Evolutionary conservation across 2,888 invertebrate genomes (phyloP), one percentile per base, ranked within the genome.

Genomic region (Limenitis camilla): DNA sequence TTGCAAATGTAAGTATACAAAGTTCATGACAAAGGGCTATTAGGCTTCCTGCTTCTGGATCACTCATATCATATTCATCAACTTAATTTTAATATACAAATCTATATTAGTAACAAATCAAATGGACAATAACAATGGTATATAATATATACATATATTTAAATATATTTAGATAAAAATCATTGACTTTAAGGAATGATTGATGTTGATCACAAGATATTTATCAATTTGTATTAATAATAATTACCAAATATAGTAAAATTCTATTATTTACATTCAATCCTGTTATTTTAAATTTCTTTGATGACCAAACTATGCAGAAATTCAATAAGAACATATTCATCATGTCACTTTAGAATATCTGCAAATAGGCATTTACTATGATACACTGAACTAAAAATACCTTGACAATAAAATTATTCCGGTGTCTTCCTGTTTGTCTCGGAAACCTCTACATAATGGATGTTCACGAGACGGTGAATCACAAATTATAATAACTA

Each of bases 401-500:
- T 43, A 49, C 32, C 41, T 47, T 42, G 19, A 39, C 52, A 46
- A 40, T 46, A 47, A 51, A 40, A 51, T 19, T 54, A 59, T 56
- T 55, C 45, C 53, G 42, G 46, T 52, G 41, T 52, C 59, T 58
- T 62, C 62, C 56, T 61, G 62, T 61, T 59, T 58, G 55, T 56
- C 47, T 61, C 52, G 36, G 51, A 41, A 40, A 60, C 55, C 54
- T 56, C 54, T 48, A 60, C 60, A 58, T 59, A 61, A 49, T 59
- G 55, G 57, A 57, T 57, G 56, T 56, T 52, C 51, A 68, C 65
- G 68, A 71, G 72, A 71, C 63, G 69, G 68, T 83, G 80, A 83
- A 69, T 82, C 83, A 65, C 60, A 64, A 62, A 64, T 66, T 60
- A 56, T 60, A 61, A 81, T 77, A 76, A 72, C 67, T 69, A 72